Conservation (phyloP, 1,140 invertebrate species). For the Daktulosphaira vitifoliae region DNA sequence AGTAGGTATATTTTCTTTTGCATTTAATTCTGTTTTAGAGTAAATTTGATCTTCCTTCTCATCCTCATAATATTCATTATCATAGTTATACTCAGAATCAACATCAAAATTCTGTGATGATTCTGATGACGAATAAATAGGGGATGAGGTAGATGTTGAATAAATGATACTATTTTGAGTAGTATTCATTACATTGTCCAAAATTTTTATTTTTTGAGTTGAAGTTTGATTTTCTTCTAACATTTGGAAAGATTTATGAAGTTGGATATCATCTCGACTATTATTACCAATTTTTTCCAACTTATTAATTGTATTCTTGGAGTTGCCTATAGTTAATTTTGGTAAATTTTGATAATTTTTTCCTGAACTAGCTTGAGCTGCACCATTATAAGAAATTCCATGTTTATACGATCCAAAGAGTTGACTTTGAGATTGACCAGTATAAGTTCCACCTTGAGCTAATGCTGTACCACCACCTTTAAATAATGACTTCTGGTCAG, state of each 20-base stretch:
- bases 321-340: conserved; percentile 42
- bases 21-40: conserved; percentile 15
- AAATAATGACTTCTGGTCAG: conserved; percentile 48
- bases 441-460: conserved; percentile 60
- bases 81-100: conserved; percentile 45
- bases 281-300: neutral
- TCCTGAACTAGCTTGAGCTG: conserved; percentile 69
- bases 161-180: neutral
- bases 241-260: neutral
- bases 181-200: too few species aligned
- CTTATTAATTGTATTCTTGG: conserved; percentile 33
- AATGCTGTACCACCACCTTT: conserved; percentile 64
- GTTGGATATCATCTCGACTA: too few species aligned
- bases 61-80: conserved; percentile 45
- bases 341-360: conserved; percentile 23
- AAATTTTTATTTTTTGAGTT: neutral
- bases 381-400: conserved; percentile 69
- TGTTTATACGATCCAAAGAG: conserved; percentile 65
- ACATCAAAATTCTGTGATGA: conserved; percentile 37
- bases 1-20: neutral
- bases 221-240: neutral
- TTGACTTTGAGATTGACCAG: conserved; percentile 69
- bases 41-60: conserved; percentile 49
- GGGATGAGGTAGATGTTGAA: neutral
- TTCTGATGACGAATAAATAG: conserved; percentile 33